phyloP scores from a whole-genome alignment of 2,888 invertebrate species.

The Griposia aprilina region DNA sequence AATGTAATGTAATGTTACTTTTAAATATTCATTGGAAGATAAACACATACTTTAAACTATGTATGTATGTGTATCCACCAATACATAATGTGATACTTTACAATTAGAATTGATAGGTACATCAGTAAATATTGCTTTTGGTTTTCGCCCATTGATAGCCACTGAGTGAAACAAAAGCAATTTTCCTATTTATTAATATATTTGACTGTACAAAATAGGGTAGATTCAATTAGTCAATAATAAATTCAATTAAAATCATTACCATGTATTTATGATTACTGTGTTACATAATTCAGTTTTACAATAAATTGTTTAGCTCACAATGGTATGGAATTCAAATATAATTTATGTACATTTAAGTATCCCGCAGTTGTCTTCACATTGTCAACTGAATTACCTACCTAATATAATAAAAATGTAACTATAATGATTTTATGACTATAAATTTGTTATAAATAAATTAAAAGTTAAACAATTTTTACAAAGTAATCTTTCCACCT shows the following conservation, averaged over 20 bases:
- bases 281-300: slow-evolving; percentile 54
- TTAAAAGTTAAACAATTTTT: slow-evolving; percentile 61
- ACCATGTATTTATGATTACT: slow-evolving; percentile 59
- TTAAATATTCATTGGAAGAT: slow-evolving; percentile 4
- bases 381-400: slow-evolving; percentile 60
- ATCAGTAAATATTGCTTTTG: background rate
- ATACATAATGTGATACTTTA: slow-evolving; percentile 24
- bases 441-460: slow-evolving; percentile 67
- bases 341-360: slow-evolving; percentile 56
- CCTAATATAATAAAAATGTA: slow-evolving; percentile 54
- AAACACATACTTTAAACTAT: background rate
- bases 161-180: slow-evolving; percentile 3
- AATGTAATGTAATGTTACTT: slow-evolving; percentile 8
- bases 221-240: slow-evolving; percentile 35
- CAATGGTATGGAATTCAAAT: slow-evolving; percentile 43
- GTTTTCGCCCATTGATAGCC: background rate
- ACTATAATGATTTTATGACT: slow-evolving; percentile 58
- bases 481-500: slow-evolving; percentile 64
- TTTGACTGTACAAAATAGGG: slow-evolving; percentile 43
- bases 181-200: slow-evolving; percentile 4
- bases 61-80: slow-evolving; percentile 16
- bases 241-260: slow-evolving; percentile 50
- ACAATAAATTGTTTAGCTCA: slow-evolving; percentile 47
- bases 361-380: slow-evolving; percentile 31
- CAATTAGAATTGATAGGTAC: background rate